These are phyloP conservation scores for Drosophila aldrichi DNA, from an alignment of 2,888 invertebrate genomes.

Conservation along the genomic window DNA sequence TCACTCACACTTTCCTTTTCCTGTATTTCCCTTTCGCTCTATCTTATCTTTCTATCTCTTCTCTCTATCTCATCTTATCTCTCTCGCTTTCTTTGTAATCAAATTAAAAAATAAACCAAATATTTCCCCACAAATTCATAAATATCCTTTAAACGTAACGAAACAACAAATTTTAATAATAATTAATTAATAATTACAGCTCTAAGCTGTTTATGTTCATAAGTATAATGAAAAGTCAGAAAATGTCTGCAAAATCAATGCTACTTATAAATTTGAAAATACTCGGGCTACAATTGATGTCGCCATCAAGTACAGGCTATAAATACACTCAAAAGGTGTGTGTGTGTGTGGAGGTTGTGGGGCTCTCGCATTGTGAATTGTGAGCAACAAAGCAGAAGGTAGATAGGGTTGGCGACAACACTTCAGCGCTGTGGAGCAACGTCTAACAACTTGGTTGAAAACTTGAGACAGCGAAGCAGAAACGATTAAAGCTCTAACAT, in stretches of 20 bases:
- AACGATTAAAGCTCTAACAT: slow-evolving; percentile 46
- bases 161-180: background rate
- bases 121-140: background rate
- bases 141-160: background rate
- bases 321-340: slow-evolving; percentile 10
- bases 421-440: slow-evolving; percentile 20
- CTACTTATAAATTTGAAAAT: background rate
- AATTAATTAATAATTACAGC: slow-evolving; percentile 5
- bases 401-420: slow-evolving; percentile 2
- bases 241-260: background rate
- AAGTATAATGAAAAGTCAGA: background rate
- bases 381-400: slow-evolving; percentile 10
- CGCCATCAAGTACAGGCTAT: slow-evolving; percentile 3
- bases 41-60: background rate
- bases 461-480: slow-evolving; percentile 36
- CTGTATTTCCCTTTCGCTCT: background rate
- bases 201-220: slow-evolving; percentile 5
- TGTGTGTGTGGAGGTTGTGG: background rate
- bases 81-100: background rate
- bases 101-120: background rate
- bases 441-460: slow-evolving; percentile 12
- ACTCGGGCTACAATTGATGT: slow-evolving; percentile 4
- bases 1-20: background rate
- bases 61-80: background rate
- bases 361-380: slow-evolving; percentile 3